Percentiles rank a stretch among this genome's conserved stretches.
Evolutionary conservation across 2,888 invertebrate species (phyloP).

Genomic region (Ischnura elegans): DNA sequence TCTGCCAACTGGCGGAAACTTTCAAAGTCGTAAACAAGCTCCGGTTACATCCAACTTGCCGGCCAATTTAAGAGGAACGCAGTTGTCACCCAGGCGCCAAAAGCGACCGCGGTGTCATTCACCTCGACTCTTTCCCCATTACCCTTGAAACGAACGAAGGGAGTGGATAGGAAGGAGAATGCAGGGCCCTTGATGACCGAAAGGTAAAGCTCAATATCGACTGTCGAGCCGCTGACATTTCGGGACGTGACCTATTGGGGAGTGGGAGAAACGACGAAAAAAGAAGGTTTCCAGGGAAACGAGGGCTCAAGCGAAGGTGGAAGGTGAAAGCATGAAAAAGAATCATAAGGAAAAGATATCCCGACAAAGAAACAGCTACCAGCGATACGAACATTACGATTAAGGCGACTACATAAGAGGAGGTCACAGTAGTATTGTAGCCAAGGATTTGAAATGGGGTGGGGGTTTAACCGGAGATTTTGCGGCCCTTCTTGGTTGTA

Average conservation of each 20-base stretch:
- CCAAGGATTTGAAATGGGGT: too few species aligned
- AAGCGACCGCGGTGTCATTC: neutral
- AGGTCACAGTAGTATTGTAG: too few species aligned
- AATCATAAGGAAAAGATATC: neutral
- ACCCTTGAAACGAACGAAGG: conserved; percentile 2
- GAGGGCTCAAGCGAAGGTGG: neutral
- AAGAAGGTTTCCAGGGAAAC: neutral
- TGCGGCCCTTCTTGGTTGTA: too few species aligned
- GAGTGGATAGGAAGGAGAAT: neutral
- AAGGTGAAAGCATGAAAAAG: neutral
- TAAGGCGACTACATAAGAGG: too few species aligned
- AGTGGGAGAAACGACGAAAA: neutral
- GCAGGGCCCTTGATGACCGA: neutral
- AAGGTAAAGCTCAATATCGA: conserved; percentile 4
- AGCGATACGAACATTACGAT: neutral
- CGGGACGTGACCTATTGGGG: neutral
- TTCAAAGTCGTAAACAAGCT: neutral
- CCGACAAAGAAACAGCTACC: neutral
- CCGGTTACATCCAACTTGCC: neutral
- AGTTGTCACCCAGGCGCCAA: neutral
- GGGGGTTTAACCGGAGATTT: too few species aligned
- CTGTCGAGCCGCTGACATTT: neutral
- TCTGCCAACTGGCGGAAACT: neutral
- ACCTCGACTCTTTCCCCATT: neutral
- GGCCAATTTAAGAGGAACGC: neutral